These are phyloP conservation scores for Ctenoplectra terminalis DNA, from an alignment of 1,140 invertebrate species.

Conservation along the genomic window DNA sequence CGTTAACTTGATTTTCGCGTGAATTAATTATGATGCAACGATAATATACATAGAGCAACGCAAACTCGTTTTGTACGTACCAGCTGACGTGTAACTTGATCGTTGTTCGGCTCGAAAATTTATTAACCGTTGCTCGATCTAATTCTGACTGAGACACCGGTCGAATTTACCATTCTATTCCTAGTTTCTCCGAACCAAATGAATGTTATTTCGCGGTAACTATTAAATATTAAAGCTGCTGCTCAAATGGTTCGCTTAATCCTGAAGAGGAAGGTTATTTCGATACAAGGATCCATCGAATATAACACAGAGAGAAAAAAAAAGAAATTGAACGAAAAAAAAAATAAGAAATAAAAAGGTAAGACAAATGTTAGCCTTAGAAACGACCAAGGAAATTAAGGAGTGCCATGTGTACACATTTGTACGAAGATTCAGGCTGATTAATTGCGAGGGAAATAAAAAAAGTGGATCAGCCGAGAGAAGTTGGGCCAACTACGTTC, in stretches of 20 bases:
- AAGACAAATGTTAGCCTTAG: neutral
- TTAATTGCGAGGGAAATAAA: conserved; percentile 11
- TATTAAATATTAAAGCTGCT: too few species aligned
- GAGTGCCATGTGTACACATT: neutral
- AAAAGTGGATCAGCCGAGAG: conserved; percentile 26
- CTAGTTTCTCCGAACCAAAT: too few species aligned
- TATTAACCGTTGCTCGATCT: conserved; percentile 8
- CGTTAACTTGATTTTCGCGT: conserved; percentile 31
- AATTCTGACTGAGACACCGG: neutral
- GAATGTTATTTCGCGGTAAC: too few species aligned
- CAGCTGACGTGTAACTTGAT: neutral
- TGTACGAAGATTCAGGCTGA: neutral
- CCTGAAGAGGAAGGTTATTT: too few species aligned
- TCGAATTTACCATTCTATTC: too few species aligned
- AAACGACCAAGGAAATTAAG: neutral
- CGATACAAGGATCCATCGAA: too few species aligned
- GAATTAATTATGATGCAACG: conserved; percentile 2
- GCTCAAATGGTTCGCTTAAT: too few species aligned
- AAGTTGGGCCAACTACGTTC: conserved; percentile 16
- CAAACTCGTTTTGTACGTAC: neutral
- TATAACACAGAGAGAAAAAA: too few species aligned
- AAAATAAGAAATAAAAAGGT: too few species aligned
- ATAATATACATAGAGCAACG: neutral
- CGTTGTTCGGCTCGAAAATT: conserved; percentile 7
- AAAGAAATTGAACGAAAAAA: too few species aligned